Evolutionary conservation across 1,140 invertebrate species (phyloP), one percentile per base, ranked within the genome.

Genomic region (Penaeus japonicus): DNA sequence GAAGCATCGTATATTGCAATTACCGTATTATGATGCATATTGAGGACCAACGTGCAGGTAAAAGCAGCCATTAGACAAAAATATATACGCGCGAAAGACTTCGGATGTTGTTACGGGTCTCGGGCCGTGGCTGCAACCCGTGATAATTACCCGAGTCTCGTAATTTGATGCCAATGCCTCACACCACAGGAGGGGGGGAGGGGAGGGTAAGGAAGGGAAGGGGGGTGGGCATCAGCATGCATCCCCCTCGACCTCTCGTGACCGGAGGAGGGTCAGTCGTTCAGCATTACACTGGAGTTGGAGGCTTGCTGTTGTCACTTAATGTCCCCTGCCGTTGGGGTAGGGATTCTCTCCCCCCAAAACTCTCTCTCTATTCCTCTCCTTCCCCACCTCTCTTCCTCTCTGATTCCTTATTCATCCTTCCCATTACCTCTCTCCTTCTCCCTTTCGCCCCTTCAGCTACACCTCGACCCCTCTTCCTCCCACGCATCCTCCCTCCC

Each of bases 21-120:
- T 88, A 88, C 79, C 65, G 59, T 55, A 88, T 88, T 88, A 82
- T 88, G 55, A 75, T 88, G 86, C 86, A 88, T 88, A 88, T 88
- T 88, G 86, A 73, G 79, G 70, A 77, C 73, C 79, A 82, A 82
- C 82, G 80, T 32, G 79, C 86, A 15, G 24, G 85, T 65, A 70
- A 87, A 39, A 75, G 65, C 62, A 55, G 22, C 79, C 62, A 82
- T 82, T 82, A 87, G 59, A 70, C 22, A 35, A n/a, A 82, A 73
- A 87, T 82, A 77, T 83, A 82, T 88, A 81, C 78, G 70, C 73
- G 53, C 55, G 78, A 81, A 78, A 65, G n/a, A 47, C 62, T 27
- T 87, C n/a, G 32, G 12, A 20, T 53, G 70, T n/a, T 57, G 53
- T 85, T 53, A 78, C 53, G 84, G n/a, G 39, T 75, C 83, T 24